These are phyloP conservation scores for Mergus octosetaceus DNA, from an alignment of 2,797 vertebrate species.

Conservation along the genomic window DNA sequence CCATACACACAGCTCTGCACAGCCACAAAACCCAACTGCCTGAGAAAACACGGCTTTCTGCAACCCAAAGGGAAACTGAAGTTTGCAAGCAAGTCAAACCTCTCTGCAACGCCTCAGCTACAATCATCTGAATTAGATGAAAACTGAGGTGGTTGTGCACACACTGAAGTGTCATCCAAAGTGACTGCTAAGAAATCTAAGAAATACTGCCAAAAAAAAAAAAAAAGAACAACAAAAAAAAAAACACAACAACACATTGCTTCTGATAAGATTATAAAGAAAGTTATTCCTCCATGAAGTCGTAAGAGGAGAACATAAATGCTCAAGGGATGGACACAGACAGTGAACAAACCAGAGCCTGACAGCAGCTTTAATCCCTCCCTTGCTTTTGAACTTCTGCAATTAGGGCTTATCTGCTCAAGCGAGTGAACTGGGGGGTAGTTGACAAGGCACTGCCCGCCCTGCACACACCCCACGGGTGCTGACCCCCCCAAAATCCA, in stretches of 20 bases:
- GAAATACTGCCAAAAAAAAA: neutral
- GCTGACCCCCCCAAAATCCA: neutral
- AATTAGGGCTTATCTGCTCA: accelerated
- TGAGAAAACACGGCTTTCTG: neutral
- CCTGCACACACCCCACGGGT: neutral
- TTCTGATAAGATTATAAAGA: neutral
- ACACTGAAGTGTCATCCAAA: neutral
- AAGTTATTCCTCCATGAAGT: neutral
- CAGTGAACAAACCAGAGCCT: accelerated
- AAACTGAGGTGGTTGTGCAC: neutral
- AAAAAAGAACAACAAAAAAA: neutral
- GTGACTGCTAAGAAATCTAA: neutral
- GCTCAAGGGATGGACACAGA: neutral
- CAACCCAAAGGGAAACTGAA: neutral
- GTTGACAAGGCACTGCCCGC: accelerated
- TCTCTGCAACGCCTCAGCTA: neutral
- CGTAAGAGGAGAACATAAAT: neutral
- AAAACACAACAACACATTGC: neutral
- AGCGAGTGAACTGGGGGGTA: accelerated
- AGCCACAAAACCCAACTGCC: neutral
- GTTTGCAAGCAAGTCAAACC: neutral
- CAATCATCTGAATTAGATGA: neutral
- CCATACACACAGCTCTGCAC: accelerated
- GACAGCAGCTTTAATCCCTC: neutral
- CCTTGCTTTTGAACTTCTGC: neutral